Evolutionary conservation across 1,140 invertebrate genomes (phyloP), one percentile per base, ranked within the genome.

Genomic region (Pomacea maculata): DNA sequence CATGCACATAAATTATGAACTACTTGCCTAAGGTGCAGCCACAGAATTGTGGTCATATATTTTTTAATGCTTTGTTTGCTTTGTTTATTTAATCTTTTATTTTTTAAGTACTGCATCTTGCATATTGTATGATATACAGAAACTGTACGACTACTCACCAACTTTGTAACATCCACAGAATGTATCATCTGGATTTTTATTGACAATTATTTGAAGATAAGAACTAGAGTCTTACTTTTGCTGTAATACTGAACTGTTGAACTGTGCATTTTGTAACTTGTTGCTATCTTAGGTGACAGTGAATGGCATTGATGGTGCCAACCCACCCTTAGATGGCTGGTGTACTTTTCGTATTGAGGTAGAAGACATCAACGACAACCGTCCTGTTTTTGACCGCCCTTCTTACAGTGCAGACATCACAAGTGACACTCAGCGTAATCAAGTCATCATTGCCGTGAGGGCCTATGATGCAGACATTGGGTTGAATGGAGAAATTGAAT

Each of bases 281-380:
- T 29, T 52, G 3, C 52, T n/a, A 10, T 75, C 82, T 12, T 63
- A 89, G 88, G 86, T 89, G 15, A 84, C 78, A 72, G 87, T 87
- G 55, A 84, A 85, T 77, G 88, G 85, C 70, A 80, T 85, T 71
- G 88, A 89, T 80, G 81, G 86, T 61, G 88, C 86, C 21, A 65
- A 83, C 45, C 86, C 85, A 79, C 83, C 84, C 14, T 82, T 87
- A 17, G 87, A 87, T 61, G 85, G 85, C 54, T 85, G 86, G 78
- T 88, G 87, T 78, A 88, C 86, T n/a, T 88, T 98, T 12, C 92
- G 93, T 55, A 93, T 98, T 0, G 92, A 93, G 3, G 93, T 99
- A 1, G 88, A 94, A 1, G 96, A 98, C 88, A 95, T 95, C 86
- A 98, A 99, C 90, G 97, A 98, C 90, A 97, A 98, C 89, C 94